Evolutionary conservation across 2,797 vertebrate species (phyloP).

Genomic region (Taenioides sp.): DNA sequence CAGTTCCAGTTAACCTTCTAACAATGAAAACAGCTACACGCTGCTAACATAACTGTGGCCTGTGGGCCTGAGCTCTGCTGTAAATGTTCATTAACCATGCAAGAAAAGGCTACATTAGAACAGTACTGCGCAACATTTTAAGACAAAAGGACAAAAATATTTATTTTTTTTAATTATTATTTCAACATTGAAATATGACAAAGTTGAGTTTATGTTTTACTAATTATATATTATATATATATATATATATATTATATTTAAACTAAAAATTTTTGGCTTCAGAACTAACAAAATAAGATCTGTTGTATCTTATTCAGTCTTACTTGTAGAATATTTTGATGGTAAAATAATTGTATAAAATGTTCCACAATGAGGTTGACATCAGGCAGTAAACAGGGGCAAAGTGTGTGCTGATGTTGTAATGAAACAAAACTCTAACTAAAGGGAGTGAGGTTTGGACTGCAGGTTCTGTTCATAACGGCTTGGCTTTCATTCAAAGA

Average conservation of each 20-base stretch:
- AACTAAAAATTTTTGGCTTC: too few species aligned
- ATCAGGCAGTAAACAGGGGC: constrained; percentile 29
- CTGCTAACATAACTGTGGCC: constrained; percentile 45
- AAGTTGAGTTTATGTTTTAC: too few species aligned
- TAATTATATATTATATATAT: too few species aligned
- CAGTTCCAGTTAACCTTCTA: constrained; percentile 66
- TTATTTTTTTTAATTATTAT: too few species aligned
- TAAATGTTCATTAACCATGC: constrained; percentile 1
- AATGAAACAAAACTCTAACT: constrained; percentile 47
- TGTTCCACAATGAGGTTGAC: background rate
- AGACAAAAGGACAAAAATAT: background rate
- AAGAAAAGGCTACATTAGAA: background rate
- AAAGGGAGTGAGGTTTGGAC: constrained; percentile 23
- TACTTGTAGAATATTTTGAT: background rate
- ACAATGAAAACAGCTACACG: constrained; percentile 51
- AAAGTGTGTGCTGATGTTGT: constrained; percentile 48
- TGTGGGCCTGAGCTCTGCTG: constrained; percentile 24
- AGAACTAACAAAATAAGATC: constrained; percentile 1
- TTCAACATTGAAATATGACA: too few species aligned
- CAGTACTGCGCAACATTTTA: background rate
- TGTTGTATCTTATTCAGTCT: background rate
- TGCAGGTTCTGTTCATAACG: constrained; percentile 42
- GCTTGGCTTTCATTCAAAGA: constrained; percentile 61
- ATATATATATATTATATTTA: too few species aligned
- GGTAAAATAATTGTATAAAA: background rate